phyloP scores from a whole-genome alignment of 2,113 vertebrate species.

The Pandion haliaetus region DNA sequence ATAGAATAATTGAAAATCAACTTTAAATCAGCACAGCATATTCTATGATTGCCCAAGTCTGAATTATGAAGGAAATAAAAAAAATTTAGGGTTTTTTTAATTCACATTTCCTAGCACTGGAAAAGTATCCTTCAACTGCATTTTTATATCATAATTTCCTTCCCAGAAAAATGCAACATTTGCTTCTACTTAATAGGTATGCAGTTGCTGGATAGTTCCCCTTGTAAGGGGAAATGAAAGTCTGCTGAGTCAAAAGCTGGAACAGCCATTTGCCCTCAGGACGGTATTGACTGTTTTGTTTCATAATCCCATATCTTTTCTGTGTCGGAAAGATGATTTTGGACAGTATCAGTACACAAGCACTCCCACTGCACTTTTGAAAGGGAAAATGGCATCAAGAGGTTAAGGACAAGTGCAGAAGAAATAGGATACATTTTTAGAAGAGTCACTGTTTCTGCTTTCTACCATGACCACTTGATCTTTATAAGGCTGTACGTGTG shows the following conservation, averaged over 20 bases:
- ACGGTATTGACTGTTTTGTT: background rate
- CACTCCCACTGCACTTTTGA: background rate
- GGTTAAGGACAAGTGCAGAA: background rate
- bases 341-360: background rate
- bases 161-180: background rate
- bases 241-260: slow-evolving; percentile 5
- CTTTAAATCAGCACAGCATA: background rate
- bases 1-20: background rate
- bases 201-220: background rate
- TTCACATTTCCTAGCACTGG: background rate
- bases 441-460: background rate
- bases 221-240: background rate
- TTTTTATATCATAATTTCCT: background rate
- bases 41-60: background rate
- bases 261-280: background rate
- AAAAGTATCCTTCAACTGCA: background rate
- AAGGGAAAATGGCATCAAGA: background rate
- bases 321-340: background rate
- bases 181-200: background rate
- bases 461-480: background rate
- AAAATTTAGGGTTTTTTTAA: too few species aligned
- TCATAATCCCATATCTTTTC: background rate
- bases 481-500: background rate
- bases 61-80: background rate
- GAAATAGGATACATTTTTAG: background rate